These are phyloP conservation scores for Corythucha ciliata DNA, from an alignment of 2,888 invertebrate genomes.

Conservation along the genomic window DNA sequence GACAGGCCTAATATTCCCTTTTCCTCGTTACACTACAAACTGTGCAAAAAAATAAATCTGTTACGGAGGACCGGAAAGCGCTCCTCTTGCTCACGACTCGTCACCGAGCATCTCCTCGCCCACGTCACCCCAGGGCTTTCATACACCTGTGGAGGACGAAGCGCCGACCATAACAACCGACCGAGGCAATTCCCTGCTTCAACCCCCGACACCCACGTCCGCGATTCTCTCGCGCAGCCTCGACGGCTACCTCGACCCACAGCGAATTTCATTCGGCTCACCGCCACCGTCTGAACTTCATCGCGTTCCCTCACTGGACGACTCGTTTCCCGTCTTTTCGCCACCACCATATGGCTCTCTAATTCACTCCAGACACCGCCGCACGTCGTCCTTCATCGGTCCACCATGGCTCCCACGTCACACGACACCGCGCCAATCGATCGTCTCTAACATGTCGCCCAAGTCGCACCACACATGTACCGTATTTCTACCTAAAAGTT, in stretches of 20 bases:
- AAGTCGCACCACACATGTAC: conserved; percentile 89
- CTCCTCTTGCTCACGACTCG: conserved; percentile 36
- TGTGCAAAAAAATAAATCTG: too few species aligned
- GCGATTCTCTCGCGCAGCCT: conserved; percentile 75
- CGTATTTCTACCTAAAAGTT: too few species aligned
- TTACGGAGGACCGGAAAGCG: conserved; percentile 19
- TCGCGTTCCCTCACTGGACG: conserved; percentile 54
- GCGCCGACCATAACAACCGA: conserved; percentile 37
- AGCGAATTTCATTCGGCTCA: conserved; percentile 69
- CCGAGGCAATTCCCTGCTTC: conserved; percentile 47
- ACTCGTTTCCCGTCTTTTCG: conserved; percentile 76
- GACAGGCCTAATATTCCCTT: too few species aligned
- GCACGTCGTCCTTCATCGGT: conserved; percentile 41
- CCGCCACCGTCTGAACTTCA: conserved; percentile 61
- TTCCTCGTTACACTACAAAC: too few species aligned
- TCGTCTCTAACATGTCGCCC: conserved; percentile 66
- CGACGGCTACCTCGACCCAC: conserved; percentile 77
- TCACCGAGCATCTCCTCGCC: conserved; percentile 48
- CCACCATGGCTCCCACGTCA: conserved; percentile 40
- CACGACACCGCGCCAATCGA: conserved; percentile 58
- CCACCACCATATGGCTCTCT: conserved; percentile 58
- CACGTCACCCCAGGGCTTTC: conserved; percentile 61
- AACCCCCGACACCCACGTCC: conserved; percentile 71
- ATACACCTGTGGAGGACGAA: conserved; percentile 64
- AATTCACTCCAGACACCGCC: conserved; percentile 38